These are phyloP conservation scores for Podarcis cretensis DNA, from an alignment of 2,113 vertebrate species.

Conservation along the genomic window DNA sequence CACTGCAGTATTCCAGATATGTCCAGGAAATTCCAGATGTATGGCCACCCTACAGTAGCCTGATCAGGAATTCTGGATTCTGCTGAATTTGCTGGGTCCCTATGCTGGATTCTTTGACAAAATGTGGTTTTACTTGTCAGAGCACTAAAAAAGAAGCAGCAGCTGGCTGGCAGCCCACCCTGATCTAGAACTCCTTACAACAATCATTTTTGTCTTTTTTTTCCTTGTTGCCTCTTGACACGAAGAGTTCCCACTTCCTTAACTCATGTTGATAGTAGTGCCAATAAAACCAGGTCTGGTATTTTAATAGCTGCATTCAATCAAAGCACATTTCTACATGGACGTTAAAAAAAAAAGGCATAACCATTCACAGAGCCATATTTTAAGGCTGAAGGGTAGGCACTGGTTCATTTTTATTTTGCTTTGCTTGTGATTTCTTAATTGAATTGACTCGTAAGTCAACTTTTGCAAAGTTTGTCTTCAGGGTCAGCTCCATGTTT, in stretches of 20 bases:
- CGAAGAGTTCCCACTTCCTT: constrained; percentile 1
- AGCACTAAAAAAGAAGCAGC: too few relatives aligned
- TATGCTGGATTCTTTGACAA: not conserved
- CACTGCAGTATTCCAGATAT: too few relatives aligned
- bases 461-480: not conserved
- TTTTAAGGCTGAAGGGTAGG: not conserved
- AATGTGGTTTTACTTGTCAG: too few relatives aligned
- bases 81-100: not conserved
- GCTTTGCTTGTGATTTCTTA: not conserved
- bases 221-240: not conserved
- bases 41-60: too few relatives aligned
- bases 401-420: not conserved
- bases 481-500: not conserved
- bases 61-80: too few relatives aligned
- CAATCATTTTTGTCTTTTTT: not conserved
- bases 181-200: not conserved
- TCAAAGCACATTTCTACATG: not conserved
- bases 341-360: not conserved
- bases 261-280: not conserved
- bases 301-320: constrained; percentile 24
- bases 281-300: not conserved
- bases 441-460: not conserved
- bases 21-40: too few relatives aligned
- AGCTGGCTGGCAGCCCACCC: not conserved
- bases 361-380: not conserved